Conservation (phyloP, 2,797 vertebrate species). For the Siniperca undulata region DNA sequence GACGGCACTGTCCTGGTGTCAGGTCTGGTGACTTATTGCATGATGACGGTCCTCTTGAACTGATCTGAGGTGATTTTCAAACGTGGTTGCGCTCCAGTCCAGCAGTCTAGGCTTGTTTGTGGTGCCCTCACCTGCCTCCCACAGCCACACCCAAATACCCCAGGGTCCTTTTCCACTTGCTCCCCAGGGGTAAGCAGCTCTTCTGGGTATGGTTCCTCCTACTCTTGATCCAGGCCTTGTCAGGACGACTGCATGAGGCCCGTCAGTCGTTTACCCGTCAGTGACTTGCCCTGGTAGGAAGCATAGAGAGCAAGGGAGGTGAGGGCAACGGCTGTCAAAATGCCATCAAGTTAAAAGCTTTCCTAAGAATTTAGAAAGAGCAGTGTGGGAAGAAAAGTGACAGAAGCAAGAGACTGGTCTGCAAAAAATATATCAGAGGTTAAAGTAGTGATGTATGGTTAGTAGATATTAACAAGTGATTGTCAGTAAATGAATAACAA, state of each 20-base stretch:
- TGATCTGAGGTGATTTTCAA: constrained; percentile 52
- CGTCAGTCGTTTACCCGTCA: constrained; percentile 96
- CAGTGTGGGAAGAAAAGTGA: neutral
- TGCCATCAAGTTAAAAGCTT: constrained; percentile 28
- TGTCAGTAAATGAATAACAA: neutral
- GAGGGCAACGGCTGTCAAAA: constrained; percentile 3
- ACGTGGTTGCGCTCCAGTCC: constrained; percentile 46
- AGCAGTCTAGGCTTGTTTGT: constrained; percentile 20
- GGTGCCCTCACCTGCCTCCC: constrained; percentile 38
- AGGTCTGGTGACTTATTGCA: constrained; percentile 80
- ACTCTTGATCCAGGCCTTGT: constrained; percentile 77
- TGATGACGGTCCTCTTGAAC: constrained; percentile 69
- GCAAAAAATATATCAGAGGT: neutral
- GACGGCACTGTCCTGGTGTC: constrained; percentile 71
- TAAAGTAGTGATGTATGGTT: neutral
- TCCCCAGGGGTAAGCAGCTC: constrained; percentile 59
- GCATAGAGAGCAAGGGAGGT: neutral
- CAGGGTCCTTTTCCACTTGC: constrained; percentile 47
- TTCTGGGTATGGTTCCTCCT: constrained; percentile 56
- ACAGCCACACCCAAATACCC: constrained; percentile 50
- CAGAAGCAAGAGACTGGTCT: neutral
- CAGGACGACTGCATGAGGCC: constrained; percentile 99
- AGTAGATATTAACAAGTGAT: neutral
- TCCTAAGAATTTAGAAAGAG: constrained; percentile 15
- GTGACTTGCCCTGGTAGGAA: constrained; percentile 91